A percentile compares a stretch with the other conserved stretches of the same genome.
These are phyloP conservation scores for Megaceryle torquata DNA, from an alignment of 2,113 vertebrate genomes.

Conservation along the genomic window DNA sequence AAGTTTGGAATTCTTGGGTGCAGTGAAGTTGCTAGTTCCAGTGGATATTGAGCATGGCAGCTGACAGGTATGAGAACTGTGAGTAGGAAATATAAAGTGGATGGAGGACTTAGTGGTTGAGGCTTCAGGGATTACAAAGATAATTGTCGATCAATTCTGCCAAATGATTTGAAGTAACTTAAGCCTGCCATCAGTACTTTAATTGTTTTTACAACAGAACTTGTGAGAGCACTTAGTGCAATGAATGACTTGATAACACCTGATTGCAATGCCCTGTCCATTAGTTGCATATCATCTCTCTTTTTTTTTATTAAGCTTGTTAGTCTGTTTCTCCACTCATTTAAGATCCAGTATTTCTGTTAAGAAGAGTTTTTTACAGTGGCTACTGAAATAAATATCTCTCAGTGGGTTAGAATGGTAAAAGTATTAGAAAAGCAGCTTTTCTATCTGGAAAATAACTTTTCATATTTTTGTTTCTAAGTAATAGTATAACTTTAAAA, in stretches of 20 bases:
- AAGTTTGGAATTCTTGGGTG: constrained; percentile 32
- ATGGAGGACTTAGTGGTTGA: constrained; percentile 62
- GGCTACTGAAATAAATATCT: constrained; percentile 6
- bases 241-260: constrained; percentile 74
- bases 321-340: constrained; percentile 59
- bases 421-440: background rate
- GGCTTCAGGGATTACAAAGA: constrained; percentile 77
- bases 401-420: background rate
- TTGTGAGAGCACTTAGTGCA: constrained; percentile 74
- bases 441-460: background rate
- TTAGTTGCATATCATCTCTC: constrained; percentile 67
- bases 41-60: constrained; percentile 47
- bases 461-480: background rate
- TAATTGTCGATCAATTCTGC: constrained; percentile 81
- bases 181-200: constrained; percentile 77
- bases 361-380: constrained; percentile 54
- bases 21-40: constrained; percentile 51
- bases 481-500: constrained; percentile 4
- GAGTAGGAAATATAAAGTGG: constrained; percentile 73
- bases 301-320: constrained; percentile 72
- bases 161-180: constrained; percentile 78
- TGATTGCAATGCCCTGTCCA: constrained; percentile 59
- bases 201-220: constrained; percentile 79
- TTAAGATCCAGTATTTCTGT: constrained; percentile 65
- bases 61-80: constrained; percentile 61